Percentiles rank a stretch among this genome's conserved stretches.
Conservation (phyloP, 2,888 invertebrate genomes). For the Dasysyrphus albostriatus region DNA sequence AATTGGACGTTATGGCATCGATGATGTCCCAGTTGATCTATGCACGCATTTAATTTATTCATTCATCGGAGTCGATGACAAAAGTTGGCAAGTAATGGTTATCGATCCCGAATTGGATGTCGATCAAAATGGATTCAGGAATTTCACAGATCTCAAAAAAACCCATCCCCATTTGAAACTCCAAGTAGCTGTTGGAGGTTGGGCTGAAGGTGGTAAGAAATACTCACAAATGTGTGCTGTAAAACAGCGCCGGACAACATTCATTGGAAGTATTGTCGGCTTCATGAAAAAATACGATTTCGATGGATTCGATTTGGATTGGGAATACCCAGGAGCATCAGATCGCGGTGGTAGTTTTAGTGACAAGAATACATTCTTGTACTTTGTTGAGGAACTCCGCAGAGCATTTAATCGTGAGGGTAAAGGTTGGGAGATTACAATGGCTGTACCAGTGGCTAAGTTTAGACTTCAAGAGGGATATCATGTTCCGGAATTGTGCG, state of each 20-base stretch:
- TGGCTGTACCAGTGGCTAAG: constrained; percentile 94
- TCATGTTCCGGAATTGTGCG: constrained; percentile 94
- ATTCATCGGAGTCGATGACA: constrained; percentile 93
- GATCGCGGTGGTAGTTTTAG: constrained; percentile 93
- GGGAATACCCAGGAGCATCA: constrained; percentile 96
- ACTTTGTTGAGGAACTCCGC: constrained; percentile 91
- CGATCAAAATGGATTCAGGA: constrained; percentile 90
- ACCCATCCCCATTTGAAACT: constrained; percentile 90
- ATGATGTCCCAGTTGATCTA: constrained; percentile 91
- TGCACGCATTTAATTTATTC: constrained; percentile 96
- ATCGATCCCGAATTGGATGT: constrained; percentile 93
- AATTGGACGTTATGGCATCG: constrained; percentile 91
- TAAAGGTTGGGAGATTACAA: constrained; percentile 94
- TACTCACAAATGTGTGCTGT: constrained; percentile 92
- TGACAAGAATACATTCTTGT: constrained; percentile 93
- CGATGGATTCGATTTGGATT: constrained; percentile 94
- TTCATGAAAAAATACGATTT: constrained; percentile 91
- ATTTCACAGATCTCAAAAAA: constrained; percentile 90
- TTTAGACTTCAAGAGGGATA: constrained; percentile 95
- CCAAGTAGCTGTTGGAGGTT: constrained; percentile 93
- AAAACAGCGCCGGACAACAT: constrained; percentile 88
- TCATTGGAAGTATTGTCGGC: constrained; percentile 90
- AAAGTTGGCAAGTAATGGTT: constrained; percentile 90
- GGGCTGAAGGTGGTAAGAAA: constrained; percentile 95
- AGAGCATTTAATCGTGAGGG: constrained; percentile 90